Evolutionary conservation across 2,113 vertebrate genomes (phyloP).

Genomic region (Myotis brandtii): DNA sequence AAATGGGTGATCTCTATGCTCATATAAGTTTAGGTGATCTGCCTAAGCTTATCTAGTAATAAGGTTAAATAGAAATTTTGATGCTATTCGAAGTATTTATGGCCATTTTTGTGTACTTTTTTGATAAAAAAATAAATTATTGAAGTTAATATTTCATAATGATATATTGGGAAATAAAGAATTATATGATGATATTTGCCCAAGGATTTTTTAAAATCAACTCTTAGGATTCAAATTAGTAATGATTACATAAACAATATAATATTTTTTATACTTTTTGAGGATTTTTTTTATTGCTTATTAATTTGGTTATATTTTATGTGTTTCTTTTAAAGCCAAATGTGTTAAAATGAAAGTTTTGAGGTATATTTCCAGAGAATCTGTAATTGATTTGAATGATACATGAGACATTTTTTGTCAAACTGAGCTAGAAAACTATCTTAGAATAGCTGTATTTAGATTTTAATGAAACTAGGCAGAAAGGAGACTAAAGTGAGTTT

Average conservation of each 20-base stretch:
- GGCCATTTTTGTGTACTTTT: background rate
- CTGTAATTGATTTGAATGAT: slow-evolving; percentile 68
- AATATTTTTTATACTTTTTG: background rate
- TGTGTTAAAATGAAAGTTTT: slow-evolving; percentile 54
- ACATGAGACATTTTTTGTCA: slow-evolving; percentile 65
- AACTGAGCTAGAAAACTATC: slow-evolving; percentile 63
- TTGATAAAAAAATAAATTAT: slow-evolving; percentile 20
- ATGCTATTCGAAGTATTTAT: slow-evolving; percentile 10
- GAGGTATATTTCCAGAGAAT: slow-evolving; percentile 60
- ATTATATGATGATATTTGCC: background rate
- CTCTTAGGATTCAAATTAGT: slow-evolving; percentile 14
- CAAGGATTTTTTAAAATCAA: background rate
- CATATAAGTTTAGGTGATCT: too few relatives aligned
- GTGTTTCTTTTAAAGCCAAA: slow-evolving; percentile 42
- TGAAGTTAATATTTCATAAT: background rate
- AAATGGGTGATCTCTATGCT: background rate
- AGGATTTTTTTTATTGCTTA: background rate
- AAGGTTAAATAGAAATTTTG: background rate
- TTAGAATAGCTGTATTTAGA: slow-evolving; percentile 78
- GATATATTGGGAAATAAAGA: slow-evolving; percentile 37
- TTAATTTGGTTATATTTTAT: slow-evolving; percentile 29
- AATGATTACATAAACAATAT: background rate
- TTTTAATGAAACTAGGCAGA: slow-evolving; percentile 73
- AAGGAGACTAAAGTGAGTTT: slow-evolving; percentile 73
- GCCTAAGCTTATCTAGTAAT: background rate